Base-by-base conservation (phyloP, 2,113 vertebrate species). In the Hippocampus comes region DNA sequence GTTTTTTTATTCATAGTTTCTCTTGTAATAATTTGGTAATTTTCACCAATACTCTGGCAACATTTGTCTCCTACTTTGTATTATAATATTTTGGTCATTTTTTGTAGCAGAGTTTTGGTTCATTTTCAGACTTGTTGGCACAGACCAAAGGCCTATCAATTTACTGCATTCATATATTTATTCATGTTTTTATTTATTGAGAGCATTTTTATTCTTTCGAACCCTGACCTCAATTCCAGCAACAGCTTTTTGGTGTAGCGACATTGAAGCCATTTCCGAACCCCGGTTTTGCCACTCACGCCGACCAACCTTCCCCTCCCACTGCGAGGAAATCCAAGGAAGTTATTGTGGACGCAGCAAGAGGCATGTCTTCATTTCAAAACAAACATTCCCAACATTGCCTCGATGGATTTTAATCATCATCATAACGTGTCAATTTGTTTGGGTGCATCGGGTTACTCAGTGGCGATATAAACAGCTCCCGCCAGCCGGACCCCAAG, bases 351-450 rank as follows among this genome's bases (percentile, higher is more conserved):
- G 59, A 61, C 59, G 27, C 59, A 17, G 23, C 59, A 18, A 8
- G 27, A 34, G 14, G 27, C 27, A 18, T 34, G 27, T 61, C 27
- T 17, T 34, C 27, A 34, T 61, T 61, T 61, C 59, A 61, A 61
- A 61, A 61, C 59, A 61, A 61, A 61, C 53, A 10, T 23, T 56
- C 53, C n/a, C 53, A 56, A 23, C 59, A 61, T 61, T 34, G 25
- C 59, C 59, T 61, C 59, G 14, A 18, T 61, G 5, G 27, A 30
- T 30, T 61, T 34, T 9, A 61, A 61, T 9, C 27, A 61, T 20
- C 59, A 34, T 61, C 17, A 61, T 61, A 61, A 61, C 15, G 59
- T 61, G 59, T 61, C 59, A 61, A 61, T 61, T 61, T 61, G 25
- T 34, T 34, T 30, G 59, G 8, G 59, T 61, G 59, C 15, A 61